These are phyloP conservation scores for Pterostichus madidus DNA, from an alignment of 2,888 invertebrate genomes.

Conservation along the genomic window DNA sequence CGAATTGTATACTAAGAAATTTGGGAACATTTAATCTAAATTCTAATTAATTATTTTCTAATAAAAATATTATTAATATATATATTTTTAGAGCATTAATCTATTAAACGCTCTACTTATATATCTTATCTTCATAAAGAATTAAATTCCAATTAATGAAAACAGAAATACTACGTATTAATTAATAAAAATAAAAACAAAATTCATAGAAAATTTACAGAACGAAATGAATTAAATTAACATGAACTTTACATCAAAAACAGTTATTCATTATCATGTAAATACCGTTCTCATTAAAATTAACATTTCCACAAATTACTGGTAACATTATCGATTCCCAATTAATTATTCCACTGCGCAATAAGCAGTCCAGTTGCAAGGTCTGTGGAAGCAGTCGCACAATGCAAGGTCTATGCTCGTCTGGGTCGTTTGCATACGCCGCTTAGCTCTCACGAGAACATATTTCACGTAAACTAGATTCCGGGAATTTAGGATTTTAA, in stretches of 20 bases:
- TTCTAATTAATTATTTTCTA: no score
- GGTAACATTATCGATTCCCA: background rate
- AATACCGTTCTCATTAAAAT: slow-evolving; percentile 12
- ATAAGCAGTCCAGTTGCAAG: slow-evolving; percentile 17
- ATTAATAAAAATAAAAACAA: background rate
- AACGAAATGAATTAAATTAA: background rate
- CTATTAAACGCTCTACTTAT: no score
- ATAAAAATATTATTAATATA: no score
- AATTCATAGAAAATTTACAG: slow-evolving; percentile 14
- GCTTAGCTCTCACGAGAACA: slow-evolving; percentile 13
- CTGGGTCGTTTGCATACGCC: slow-evolving; percentile 51
- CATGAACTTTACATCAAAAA: background rate
- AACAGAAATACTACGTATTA: background rate
- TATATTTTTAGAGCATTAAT: no score
- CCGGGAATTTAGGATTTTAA: slow-evolving; percentile 50
- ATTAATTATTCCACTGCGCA: slow-evolving; percentile 13
- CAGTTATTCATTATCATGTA: slow-evolving; percentile 1
- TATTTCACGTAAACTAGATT: slow-evolving; percentile 49
- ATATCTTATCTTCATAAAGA: no score
- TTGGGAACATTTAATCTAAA: no score
- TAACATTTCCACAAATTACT: slow-evolving; percentile 25
- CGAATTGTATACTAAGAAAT: background rate
- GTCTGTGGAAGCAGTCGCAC: background rate
- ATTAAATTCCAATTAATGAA: no score
- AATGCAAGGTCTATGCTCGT: slow-evolving; percentile 31